Percentiles rank a stretch among this genome's conserved stretches.
These are phyloP conservation scores for Pheosia tremula DNA, from an alignment of 2,888 invertebrate species.

Conservation along the genomic window DNA sequence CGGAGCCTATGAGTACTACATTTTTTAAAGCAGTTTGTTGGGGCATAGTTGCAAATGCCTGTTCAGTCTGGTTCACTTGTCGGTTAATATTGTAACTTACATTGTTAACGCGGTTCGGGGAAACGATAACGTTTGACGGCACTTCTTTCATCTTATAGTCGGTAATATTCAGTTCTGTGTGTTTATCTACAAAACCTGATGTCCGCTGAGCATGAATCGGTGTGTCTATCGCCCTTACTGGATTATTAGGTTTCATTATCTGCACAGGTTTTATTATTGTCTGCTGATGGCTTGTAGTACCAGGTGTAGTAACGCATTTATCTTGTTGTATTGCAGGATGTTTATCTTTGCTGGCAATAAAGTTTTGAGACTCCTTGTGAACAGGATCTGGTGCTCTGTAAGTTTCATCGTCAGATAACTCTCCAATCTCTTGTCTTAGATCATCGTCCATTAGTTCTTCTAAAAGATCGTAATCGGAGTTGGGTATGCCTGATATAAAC, in stretches of 20 bases:
- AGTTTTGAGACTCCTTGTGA: slow-evolving; percentile 36
- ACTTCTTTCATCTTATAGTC: slow-evolving; percentile 4
- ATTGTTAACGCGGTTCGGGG: slow-evolving; percentile 15
- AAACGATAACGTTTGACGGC: slow-evolving; percentile 15
- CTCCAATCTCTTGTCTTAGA: slow-evolving; percentile 72
- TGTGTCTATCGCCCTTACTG: slow-evolving; percentile 9
- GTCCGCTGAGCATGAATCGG: slow-evolving; percentile 9
- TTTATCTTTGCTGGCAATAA: slow-evolving; percentile 16
- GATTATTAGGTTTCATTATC: slow-evolving; percentile 12
- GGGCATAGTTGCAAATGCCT: slow-evolving; percentile 43
- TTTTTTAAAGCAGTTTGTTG: slow-evolving; percentile 50
- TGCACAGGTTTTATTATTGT: slow-evolving; percentile 14
- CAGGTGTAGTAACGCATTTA: slow-evolving; percentile 13
- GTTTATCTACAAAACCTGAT: slow-evolving; percentile 7
- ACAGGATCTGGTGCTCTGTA: slow-evolving; percentile 36
- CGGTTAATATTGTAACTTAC: slow-evolving; percentile 14
- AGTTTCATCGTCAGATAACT: slow-evolving; percentile 69
- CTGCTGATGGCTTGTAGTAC: neutral
- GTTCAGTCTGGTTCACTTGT: slow-evolving; percentile 23
- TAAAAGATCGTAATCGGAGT: slow-evolving; percentile 73
- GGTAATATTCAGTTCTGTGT: slow-evolving; percentile 6
- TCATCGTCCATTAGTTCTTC: slow-evolving; percentile 79
- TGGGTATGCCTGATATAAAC: slow-evolving; percentile 65
- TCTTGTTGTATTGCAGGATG: slow-evolving; percentile 15
- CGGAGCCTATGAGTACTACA: slow-evolving; percentile 56